Evolutionary conservation across 2,888 invertebrate species (phyloP), one percentile per base, ranked within the genome.

Genomic region (Isotomurus palustris): DNA sequence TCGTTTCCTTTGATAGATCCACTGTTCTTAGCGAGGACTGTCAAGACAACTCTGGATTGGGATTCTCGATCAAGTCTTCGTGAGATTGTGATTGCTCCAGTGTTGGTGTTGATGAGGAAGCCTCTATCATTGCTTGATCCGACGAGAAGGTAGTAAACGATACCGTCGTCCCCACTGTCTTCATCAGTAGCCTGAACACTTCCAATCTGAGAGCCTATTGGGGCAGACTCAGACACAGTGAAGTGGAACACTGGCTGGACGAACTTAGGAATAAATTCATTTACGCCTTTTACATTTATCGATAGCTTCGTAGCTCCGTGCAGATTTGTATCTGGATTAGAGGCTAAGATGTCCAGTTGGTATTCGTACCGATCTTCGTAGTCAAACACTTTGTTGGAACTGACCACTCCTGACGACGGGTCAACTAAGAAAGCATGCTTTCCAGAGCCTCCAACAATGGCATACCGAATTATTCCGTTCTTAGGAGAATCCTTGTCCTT

Each of bases 1-100:
- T 95, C 94, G 74, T 94, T 93, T 2, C 95, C 95, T 36, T 87
- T 82, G 68, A 96, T 93, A 19, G 92, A 90, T 14, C 95, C 95
- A 49, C 85, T 84, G 74, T 96, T 96, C 77, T 96, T 96, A 0
- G 94, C 94, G 79, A 95, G 82, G 0, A 94, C 92, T 0, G 91
- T 91, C 10, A 95, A 76, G 0, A 92, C 88, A 2, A 91, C 91
- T 59, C 92, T 40, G 6, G 68, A 68, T 53, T 70, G 70, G 2
- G 66, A 65, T 41, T 70, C 95, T 53, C 94, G 82, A 75, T 96
- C 94, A 48, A 96, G 82, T 72, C 84, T 83, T 53, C 83, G 83
- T 17, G 84, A 82, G 0, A 91, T 90, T 14, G 81, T 84, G 53
- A 95, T 88, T 43, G 82, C 79, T 0, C 94, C 95, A 14, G 83